These are phyloP conservation scores for Diogma glabrata DNA, from an alignment of 2,888 invertebrate genomes.

Conservation along the genomic window DNA sequence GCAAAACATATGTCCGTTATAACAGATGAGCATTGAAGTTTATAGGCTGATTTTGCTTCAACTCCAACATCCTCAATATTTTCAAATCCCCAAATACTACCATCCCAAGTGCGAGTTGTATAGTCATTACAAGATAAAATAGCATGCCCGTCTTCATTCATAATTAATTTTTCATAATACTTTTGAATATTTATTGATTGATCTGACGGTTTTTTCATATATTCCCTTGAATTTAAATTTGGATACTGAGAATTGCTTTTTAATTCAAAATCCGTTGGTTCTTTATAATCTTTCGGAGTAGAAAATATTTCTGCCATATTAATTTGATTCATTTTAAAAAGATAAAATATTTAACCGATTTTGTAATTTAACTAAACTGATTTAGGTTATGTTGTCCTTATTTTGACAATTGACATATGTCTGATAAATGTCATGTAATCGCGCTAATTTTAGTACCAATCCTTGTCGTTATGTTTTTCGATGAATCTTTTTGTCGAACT, in stretches of 20 bases:
- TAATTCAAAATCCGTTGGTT: slow-evolving; percentile 26
- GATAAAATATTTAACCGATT: not conserved
- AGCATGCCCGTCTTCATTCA: slow-evolving; percentile 24
- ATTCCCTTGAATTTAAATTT: slow-evolving; percentile 33
- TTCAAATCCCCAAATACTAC: slow-evolving; percentile 30
- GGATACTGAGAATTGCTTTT: slow-evolving; percentile 29
- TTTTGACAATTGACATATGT: not conserved
- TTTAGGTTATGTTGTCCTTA: not conserved
- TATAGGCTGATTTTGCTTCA: slow-evolving; percentile 24
- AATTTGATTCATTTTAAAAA: not conserved
- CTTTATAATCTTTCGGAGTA: slow-evolving; percentile 26
- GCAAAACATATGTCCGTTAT: slow-evolving; percentile 29
- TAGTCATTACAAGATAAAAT: slow-evolving; percentile 30
- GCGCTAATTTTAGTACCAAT: slow-evolving; percentile 1
- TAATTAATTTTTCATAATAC: slow-evolving; percentile 29
- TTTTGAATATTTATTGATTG: slow-evolving; percentile 26
- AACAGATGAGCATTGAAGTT: slow-evolving; percentile 25
- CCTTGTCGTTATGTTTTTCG: not conserved
- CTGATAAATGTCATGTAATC: not conserved
- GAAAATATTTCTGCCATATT: slow-evolving; percentile 1
- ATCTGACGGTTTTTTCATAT: slow-evolving; percentile 28
- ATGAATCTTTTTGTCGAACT: not conserved
- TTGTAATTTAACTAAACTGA: not conserved
- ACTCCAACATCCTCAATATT: slow-evolving; percentile 19
- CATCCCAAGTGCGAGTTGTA: slow-evolving; percentile 29